Conservation (phyloP, 2,113 vertebrate species). For the Tympanuchus pallidicinctus region DNA sequence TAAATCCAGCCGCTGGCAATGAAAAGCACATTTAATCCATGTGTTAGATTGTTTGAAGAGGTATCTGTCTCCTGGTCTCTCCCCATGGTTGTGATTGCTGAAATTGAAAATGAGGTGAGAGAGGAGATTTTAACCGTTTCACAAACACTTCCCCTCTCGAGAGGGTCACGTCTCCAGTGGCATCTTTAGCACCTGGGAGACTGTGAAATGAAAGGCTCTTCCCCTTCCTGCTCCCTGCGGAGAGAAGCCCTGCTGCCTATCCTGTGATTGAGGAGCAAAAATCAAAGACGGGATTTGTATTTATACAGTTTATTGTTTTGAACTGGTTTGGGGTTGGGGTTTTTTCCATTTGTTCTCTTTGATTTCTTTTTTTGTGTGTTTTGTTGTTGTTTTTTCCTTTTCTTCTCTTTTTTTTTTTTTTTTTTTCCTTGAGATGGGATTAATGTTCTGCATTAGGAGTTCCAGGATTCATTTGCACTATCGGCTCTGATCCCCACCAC, state of each 20-base stretch:
- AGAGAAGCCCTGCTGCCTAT: neutral
- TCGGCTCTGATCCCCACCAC: neutral
- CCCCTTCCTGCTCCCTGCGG: neutral
- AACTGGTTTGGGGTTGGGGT: neutral
- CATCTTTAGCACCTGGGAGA: neutral
- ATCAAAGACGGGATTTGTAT: constrained; percentile 40
- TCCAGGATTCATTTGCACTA: neutral
- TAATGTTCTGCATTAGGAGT: constrained; percentile 45
- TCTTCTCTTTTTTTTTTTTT: too few species aligned
- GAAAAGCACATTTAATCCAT: constrained; percentile 54
- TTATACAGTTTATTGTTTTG: constrained; percentile 35
- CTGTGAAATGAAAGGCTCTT: neutral
- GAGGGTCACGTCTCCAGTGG: neutral
- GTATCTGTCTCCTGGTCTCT: constrained; percentile 44
- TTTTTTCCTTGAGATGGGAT: constrained; percentile 29
- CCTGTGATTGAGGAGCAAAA: neutral
- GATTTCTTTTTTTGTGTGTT: neutral
- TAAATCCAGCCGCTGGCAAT: constrained; percentile 52
- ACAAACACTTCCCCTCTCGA: neutral
- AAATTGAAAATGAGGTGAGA: constrained; percentile 33
- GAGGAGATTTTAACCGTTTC: constrained; percentile 14
- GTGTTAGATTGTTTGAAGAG: constrained; percentile 57
- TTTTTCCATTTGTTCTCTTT: neutral
- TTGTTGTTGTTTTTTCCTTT: neutral
- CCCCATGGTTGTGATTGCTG: neutral